phyloP scores from a whole-genome alignment of 1,140 invertebrate species.

The Chymomyza costata region DNA sequence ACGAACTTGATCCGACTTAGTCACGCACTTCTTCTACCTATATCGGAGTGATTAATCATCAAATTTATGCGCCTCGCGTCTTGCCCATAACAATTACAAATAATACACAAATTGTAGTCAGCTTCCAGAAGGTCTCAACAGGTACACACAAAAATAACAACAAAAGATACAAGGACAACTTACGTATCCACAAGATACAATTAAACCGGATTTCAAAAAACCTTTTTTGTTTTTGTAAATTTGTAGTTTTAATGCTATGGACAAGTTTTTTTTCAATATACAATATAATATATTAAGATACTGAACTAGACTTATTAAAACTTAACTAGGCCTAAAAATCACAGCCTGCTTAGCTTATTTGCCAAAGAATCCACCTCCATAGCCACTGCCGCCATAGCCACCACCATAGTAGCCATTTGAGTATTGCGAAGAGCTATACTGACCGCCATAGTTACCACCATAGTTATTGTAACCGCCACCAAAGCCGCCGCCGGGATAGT shows the following conservation, averaged over 20 bases:
- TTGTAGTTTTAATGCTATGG: too few species aligned
- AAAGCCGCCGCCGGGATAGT: slow-evolving; percentile 25
- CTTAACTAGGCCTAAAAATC: slow-evolving; percentile 27
- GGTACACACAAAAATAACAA: slow-evolving; percentile 11
- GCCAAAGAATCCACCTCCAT: slow-evolving; percentile 52
- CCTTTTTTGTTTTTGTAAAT: slow-evolving; percentile 25
- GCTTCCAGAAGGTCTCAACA: too few species aligned
- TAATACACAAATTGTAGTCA: slow-evolving; percentile 15
- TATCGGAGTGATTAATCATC: slow-evolving; percentile 39
- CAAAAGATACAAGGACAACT: slow-evolving; percentile 34
- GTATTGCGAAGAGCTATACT: slow-evolving; percentile 59
- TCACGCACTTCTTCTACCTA: slow-evolving; percentile 33
- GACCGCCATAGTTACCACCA: slow-evolving; percentile 52
- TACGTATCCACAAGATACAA: slow-evolving; percentile 10
- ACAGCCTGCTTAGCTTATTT: slow-evolving; percentile 15
- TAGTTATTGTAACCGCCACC: slow-evolving; percentile 51
- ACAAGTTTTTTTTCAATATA: slow-evolving; percentile 19
- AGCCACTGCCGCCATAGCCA: slow-evolving; percentile 25
- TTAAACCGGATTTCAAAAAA: slow-evolving; percentile 50
- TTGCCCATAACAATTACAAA: slow-evolving; percentile 36
- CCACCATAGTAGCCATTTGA: slow-evolving; percentile 51
- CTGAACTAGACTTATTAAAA: slow-evolving; percentile 28
- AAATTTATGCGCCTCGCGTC: slow-evolving; percentile 63
- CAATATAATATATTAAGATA: slow-evolving; percentile 6
- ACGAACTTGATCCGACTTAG: too few species aligned